Evolutionary conservation across 2,797 vertebrate species (phyloP).

Genomic region (Crocodylus rhombifer): DNA sequence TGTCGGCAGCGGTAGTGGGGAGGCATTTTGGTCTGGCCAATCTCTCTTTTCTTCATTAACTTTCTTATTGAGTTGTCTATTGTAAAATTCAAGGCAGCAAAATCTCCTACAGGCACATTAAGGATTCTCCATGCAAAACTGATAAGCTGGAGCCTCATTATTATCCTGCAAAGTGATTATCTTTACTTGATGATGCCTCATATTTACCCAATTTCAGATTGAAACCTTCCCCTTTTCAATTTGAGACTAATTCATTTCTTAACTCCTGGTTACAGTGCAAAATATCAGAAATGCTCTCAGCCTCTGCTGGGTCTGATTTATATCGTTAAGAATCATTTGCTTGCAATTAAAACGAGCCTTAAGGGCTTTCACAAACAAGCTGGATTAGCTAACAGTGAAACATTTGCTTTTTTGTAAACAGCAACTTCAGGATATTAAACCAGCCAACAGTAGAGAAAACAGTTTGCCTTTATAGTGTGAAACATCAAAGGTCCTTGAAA

Average conservation of each 20-base stretch:
- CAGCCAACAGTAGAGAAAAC: background rate
- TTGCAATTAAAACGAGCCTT: conserved; percentile 78
- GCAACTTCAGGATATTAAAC: conserved; percentile 47
- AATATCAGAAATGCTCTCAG: conserved; percentile 69
- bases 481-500: background rate
- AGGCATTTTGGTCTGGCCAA: background rate
- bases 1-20: background rate
- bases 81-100: background rate
- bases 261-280: conserved; percentile 77
- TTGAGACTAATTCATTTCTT: conserved; percentile 77
- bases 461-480: background rate
- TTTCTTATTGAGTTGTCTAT: conserved; percentile 70
- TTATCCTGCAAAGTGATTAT: conserved; percentile 76
- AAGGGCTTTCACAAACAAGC: conserved; percentile 74
- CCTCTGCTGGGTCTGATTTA: conserved; percentile 71
- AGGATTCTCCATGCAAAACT: conserved; percentile 73
- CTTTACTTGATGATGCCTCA: conserved; percentile 76
- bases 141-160: conserved; percentile 76
- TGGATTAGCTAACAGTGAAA: conserved; percentile 72
- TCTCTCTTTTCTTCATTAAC: conserved; percentile 42
- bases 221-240: conserved; percentile 76
- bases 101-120: conserved; percentile 55
- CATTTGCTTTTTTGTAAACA: conserved; percentile 73
- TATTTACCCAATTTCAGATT: conserved; percentile 77
- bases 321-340: conserved; percentile 79